Evolutionary conservation across 2,888 invertebrate genomes (phyloP).

Genomic region (Pegoplata infirma): DNA sequence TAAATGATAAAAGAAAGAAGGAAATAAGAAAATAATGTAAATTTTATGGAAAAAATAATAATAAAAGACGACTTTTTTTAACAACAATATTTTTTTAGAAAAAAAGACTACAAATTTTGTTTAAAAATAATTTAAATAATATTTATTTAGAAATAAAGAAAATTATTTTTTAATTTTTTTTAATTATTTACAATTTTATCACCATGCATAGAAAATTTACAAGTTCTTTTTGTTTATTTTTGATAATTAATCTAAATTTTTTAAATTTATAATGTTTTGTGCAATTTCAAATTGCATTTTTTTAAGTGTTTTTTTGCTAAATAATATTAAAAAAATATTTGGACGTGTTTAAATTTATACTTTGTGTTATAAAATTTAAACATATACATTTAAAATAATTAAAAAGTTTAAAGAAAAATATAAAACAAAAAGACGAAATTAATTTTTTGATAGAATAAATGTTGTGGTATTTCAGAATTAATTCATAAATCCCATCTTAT

Average conservation of each 20-base stretch:
- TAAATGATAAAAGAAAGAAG: neutral
- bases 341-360: conserved; percentile 37
- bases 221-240: conserved; percentile 14
- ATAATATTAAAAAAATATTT: conserved; percentile 26
- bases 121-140: conserved; percentile 10
- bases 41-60: conserved; percentile 13
- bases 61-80: conserved; percentile 23
- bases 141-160: conserved; percentile 7
- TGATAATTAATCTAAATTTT: conserved; percentile 34
- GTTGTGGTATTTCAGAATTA: too few relatives aligned
- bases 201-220: conserved; percentile 50
- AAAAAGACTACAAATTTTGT: conserved; percentile 24
- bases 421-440: too few relatives aligned
- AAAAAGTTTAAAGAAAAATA: too few relatives aligned
- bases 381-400: too few relatives aligned
- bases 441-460: too few relatives aligned
- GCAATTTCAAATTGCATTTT: conserved; percentile 53
- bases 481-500: too few relatives aligned
- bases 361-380: too few relatives aligned
- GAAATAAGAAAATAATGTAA: neutral
- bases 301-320: conserved; percentile 10
- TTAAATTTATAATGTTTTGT: conserved; percentile 8
- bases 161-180: neutral
- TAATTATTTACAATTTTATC: conserved; percentile 51
- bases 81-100: conserved; percentile 21